A percentile compares a stretch with the other conserved stretches of the same genome.
Evolutionary conservation across 2,113 vertebrate species (phyloP).

Genomic region (Ellobius talpinus): DNA sequence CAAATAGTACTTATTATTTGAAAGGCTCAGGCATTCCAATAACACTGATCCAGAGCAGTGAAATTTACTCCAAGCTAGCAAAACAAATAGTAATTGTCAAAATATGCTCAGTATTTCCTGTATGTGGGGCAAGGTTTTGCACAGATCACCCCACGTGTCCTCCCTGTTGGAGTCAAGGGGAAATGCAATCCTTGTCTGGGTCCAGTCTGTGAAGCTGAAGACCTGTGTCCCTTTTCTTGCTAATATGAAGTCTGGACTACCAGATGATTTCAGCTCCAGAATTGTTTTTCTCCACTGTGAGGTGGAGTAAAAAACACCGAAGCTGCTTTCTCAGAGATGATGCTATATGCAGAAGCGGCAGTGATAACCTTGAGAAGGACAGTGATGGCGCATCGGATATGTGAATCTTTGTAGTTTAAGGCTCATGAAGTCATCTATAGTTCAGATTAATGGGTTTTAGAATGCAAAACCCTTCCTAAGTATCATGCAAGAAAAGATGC

Average conservation of each 20-base stretch:
- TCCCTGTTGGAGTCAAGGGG: conserved; percentile 51
- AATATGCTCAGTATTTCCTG: conserved; percentile 83
- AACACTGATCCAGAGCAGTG: conserved; percentile 73
- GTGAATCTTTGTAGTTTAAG: background rate
- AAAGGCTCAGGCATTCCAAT: conserved; percentile 79
- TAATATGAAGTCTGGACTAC: background rate
- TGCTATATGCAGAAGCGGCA: background rate
- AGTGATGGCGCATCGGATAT: too few relatives aligned
- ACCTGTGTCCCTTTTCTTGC: background rate
- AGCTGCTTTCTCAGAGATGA: background rate
- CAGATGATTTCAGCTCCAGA: background rate
- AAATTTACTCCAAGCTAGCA: conserved; percentile 75
- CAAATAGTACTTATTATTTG: conserved; percentile 85
- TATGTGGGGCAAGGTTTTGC: conserved; percentile 80
- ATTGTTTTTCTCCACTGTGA: conserved; percentile 24
- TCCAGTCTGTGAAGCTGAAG: background rate
- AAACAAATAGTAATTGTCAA: conserved; percentile 84
- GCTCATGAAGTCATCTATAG: background rate
- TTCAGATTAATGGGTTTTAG: background rate
- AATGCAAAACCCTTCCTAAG: background rate
- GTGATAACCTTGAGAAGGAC: background rate
- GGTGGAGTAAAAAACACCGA: background rate
- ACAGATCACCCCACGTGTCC: conserved; percentile 64
- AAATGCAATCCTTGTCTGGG: background rate
- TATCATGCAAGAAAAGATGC: background rate